Conservation (phyloP, 2,797 vertebrate species). For the Etheostoma nigrum region DNA sequence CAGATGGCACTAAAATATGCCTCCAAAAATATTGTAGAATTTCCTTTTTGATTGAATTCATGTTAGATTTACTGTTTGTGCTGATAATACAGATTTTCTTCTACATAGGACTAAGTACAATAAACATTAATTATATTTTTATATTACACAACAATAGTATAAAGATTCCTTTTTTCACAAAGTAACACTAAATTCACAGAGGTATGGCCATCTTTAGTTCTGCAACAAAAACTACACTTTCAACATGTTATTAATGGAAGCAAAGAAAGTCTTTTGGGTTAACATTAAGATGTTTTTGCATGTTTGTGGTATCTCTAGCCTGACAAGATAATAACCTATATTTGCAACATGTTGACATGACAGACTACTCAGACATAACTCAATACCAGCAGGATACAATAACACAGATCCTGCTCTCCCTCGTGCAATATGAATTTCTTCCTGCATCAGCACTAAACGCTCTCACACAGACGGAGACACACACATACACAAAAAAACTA, state of each 20-base stretch:
- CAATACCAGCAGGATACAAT: conserved; percentile 55
- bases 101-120: not conserved
- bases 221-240: conserved; percentile 7
- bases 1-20: conserved; percentile 2
- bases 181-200: not conserved
- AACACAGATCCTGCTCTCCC: conserved; percentile 53
- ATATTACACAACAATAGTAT: not conserved
- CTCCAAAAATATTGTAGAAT: not conserved
- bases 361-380: conserved; percentile 60
- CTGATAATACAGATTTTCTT: not conserved
- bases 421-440: conserved; percentile 55
- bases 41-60: not conserved
- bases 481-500: not conserved
- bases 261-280: conserved; percentile 16
- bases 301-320: conserved; percentile 21
- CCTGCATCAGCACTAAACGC: conserved; percentile 60
- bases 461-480: conserved; percentile 10
- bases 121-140: not conserved
- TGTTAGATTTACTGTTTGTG: not conserved
- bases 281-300: conserved; percentile 13
- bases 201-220: not conserved
- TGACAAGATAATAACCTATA: conserved; percentile 59
- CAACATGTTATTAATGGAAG: conserved; percentile 4
- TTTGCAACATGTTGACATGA: conserved; percentile 64
- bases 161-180: not conserved